A percentile compares a stretch with the other conserved stretches of the same genome.
Conservation (phyloP, 1,140 invertebrate genomes). For the Drosophila kanapiae region DNA sequence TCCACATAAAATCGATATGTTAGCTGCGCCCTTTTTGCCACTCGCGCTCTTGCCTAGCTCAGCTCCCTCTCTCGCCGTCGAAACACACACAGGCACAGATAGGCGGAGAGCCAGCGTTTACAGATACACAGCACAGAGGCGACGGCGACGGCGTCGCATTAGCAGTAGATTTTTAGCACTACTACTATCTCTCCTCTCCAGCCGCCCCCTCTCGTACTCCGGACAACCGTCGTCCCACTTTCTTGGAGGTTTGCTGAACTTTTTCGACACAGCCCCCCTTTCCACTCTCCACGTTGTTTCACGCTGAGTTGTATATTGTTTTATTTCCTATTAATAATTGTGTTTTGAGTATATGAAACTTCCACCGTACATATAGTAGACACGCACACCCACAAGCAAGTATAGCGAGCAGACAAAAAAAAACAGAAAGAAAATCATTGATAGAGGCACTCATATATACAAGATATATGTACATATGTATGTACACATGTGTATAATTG, state of each 20-base stretch:
- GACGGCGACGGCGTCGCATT: constrained; percentile 32
- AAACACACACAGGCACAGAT: constrained; percentile 16
- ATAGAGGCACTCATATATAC: constrained; percentile 20
- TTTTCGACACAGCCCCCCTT: constrained; percentile 27
- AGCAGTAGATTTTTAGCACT: constrained; percentile 59
- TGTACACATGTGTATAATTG: constrained; percentile 59
- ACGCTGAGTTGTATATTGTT: constrained; percentile 67
- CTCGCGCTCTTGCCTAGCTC: constrained; percentile 44
- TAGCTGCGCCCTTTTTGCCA: constrained; percentile 77
- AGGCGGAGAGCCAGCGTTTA: constrained; percentile 40
- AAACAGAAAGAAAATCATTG: constrained; percentile 31
- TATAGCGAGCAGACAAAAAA: constrained; percentile 41
- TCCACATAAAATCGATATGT: constrained; percentile 75
- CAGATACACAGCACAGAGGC: constrained; percentile 71
- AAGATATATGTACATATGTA: constrained; percentile 9
- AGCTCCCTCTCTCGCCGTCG: constrained; percentile 4
- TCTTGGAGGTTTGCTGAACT: constrained; percentile 65
- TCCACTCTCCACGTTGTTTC: constrained; percentile 22
- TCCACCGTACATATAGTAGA: constrained; percentile 38
- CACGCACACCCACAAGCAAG: constrained; percentile 46
- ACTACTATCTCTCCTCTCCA: constrained; percentile 27
- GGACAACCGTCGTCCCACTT: constrained; percentile 15
- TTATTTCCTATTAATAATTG: constrained; percentile 65
- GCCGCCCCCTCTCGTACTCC: constrained; percentile 11
- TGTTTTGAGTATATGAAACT: constrained; percentile 44